Conservation (phyloP, 2,888 invertebrate species). For the Dexiosoma caninum region DNA sequence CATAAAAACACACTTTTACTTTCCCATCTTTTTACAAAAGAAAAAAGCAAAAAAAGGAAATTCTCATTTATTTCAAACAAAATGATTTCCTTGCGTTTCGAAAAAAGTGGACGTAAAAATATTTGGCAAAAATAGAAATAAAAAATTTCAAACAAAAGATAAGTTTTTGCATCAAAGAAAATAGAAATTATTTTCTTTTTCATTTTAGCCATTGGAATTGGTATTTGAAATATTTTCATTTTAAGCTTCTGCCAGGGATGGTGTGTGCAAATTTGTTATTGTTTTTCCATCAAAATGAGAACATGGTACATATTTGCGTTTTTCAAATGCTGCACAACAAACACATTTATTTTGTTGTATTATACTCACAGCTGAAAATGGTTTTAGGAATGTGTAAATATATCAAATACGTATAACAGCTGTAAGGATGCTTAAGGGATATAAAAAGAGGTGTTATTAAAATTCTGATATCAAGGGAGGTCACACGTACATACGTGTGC, state of each 20-base stretch:
- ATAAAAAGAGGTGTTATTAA: not conserved
- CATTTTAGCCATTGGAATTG: slow-evolving; percentile 37
- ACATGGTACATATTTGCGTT: slow-evolving; percentile 30
- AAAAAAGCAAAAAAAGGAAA: not conserved
- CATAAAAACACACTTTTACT: not conserved
- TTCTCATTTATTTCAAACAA: slow-evolving; percentile 7
- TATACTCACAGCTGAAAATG: not conserved
- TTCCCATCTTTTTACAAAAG: not conserved
- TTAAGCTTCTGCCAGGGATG: not conserved
- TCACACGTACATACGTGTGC: too few relatives aligned
- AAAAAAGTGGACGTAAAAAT: slow-evolving; percentile 9
- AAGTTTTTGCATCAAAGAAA: slow-evolving; percentile 34
- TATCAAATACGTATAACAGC: too few relatives aligned
- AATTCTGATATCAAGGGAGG: too few relatives aligned
- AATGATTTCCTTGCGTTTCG: slow-evolving; percentile 13
- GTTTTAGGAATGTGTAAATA: slow-evolving; percentile 1
- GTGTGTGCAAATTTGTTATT: not conserved
- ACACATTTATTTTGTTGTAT: not conserved
- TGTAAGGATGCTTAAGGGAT: too few relatives aligned
- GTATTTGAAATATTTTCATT: slow-evolving; percentile 35
- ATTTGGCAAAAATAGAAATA: not conserved
- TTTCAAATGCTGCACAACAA: slow-evolving; percentile 39
- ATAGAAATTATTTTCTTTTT: slow-evolving; percentile 8
- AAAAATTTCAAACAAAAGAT: not conserved
- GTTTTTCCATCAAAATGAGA: slow-evolving; percentile 30